Evolutionary conservation across 1,140 invertebrate species (phyloP), one percentile per base, ranked within the genome.

Genomic region (Danaus plexippus): DNA sequence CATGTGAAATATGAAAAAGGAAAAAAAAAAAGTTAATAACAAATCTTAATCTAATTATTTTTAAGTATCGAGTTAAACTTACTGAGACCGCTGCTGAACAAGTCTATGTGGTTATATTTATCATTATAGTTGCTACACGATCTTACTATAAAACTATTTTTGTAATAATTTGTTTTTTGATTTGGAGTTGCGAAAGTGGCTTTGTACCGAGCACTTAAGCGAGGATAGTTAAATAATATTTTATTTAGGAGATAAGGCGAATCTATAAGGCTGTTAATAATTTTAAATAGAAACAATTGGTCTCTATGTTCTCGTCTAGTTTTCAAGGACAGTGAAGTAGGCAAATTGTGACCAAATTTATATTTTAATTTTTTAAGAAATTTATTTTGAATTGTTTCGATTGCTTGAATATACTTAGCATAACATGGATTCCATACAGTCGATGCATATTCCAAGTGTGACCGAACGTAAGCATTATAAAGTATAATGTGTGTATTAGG

Each of bases 171-270:
- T 2, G 11, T 45, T 45, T 45, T 10, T 7, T 45, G 12, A 45
- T 2, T n/a, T 45, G 9, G 43, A 45, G 43, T 45, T 45, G 43
- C 43, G 43, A 45, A 45, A n/a, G 43, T 45, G 43, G 43, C 43
- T 12, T 45, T 45, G 12, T 12, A 12, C 11, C 43, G 43, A 11
- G 43, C 43, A 45, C 43, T 45, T 45, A 45, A 45, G 12, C 43
- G 43, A 45, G 43, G 43, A 45, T 9, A 45, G 12, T 12, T 45
- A 12, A 45, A 45, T 45, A 45, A 45, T 45, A 45, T 45, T 45
- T 45, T 45, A 12, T 45, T 45, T 45, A 45, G 12, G 43, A 45
- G 43, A 45, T 45, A 45, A 45, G 43, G 43, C 43, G 43, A 45
- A 45, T 45, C 43, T 45, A 45, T 12, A 45, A 11, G 12, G 43